phyloP scores from a whole-genome alignment of 2,797 vertebrate species.

The Tokudaia tokunoshimensis region DNA sequence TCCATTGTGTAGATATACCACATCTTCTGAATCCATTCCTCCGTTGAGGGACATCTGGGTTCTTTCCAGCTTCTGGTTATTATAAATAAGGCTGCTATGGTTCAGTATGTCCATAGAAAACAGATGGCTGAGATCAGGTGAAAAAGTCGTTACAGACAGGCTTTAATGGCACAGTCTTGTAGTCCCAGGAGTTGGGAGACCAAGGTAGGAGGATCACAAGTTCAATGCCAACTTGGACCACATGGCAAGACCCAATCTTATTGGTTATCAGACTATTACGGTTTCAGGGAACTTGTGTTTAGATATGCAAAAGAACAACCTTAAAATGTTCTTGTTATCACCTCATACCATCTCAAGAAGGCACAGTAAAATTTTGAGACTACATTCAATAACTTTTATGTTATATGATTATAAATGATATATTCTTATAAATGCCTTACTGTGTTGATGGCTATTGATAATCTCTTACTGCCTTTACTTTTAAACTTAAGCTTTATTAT shows the following conservation, averaged over 20 bases:
- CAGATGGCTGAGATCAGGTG: neutral
- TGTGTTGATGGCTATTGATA: neutral
- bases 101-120: conserved; percentile 24
- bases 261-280: neutral
- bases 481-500: neutral
- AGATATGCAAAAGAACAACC: neutral
- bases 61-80: too few relatives aligned
- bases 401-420: neutral
- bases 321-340: neutral
- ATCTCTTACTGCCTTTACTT: neutral
- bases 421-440: neutral
- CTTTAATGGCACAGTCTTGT: neutral
- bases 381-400: neutral
- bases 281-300: neutral
- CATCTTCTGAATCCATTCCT: too few relatives aligned
- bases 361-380: neutral
- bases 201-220: neutral
- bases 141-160: neutral
- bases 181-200: neutral
- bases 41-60: too few relatives aligned
- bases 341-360: neutral
- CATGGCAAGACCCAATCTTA: neutral
- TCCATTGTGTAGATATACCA: too few relatives aligned
- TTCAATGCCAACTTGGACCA: neutral
- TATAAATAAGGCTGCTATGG: too few relatives aligned